Conservation (phyloP, 2,113 vertebrate genomes). For the Lagopus muta region DNA sequence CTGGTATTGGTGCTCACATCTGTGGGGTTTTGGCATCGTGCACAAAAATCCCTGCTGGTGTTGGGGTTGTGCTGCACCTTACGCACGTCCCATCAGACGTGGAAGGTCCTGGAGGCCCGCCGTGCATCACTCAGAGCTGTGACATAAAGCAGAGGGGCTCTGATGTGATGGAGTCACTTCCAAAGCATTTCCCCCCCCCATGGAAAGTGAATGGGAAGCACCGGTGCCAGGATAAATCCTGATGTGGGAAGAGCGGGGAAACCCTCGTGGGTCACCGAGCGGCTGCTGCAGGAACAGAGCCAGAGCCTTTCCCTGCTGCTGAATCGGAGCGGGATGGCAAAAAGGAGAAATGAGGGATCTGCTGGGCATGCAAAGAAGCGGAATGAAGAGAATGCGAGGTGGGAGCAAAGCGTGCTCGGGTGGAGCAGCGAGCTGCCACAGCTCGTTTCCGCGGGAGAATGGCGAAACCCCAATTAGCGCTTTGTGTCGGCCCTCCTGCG, state of each 20-base stretch:
- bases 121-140: fast-evolving
- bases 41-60: background rate
- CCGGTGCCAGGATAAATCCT: background rate
- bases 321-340: too few relatives aligned
- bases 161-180: fast-evolving
- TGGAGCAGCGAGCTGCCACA: background rate
- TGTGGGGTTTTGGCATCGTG: background rate
- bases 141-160: background rate
- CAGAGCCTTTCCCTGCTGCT: too few relatives aligned
- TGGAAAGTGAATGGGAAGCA: background rate
- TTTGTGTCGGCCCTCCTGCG: background rate
- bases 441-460: background rate
- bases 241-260: background rate
- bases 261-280: background rate
- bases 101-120: background rate
- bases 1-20: fast-evolving
- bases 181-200: background rate
- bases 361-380: background rate
- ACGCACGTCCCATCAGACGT: too few relatives aligned
- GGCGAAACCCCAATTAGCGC: background rate
- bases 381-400: background rate
- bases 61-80: too few relatives aligned
- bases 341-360: background rate
- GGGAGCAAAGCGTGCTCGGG: background rate
- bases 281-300: background rate